Conservation (phyloP, 1,140 invertebrate genomes). For the Phymastichus coffea region DNA sequence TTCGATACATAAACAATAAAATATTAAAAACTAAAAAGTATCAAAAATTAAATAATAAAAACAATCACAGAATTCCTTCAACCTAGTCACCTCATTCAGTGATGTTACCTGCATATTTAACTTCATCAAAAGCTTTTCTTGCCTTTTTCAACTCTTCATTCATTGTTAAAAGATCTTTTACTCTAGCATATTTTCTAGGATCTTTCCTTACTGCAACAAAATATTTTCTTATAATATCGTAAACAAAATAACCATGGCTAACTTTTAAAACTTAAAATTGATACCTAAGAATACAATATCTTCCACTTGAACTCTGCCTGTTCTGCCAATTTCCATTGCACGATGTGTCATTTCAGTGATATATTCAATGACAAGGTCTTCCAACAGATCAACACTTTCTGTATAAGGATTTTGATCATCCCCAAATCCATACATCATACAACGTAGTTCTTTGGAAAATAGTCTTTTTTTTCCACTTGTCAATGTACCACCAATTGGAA, state of each 20-base stretch:
- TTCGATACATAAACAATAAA: no score
- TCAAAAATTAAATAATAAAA: conserved; percentile 10
- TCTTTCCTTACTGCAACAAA: conserved; percentile 84
- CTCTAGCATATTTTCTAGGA: conserved; percentile 93
- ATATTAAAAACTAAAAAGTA: conserved; percentile 6
- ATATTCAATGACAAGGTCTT: conserved; percentile 97
- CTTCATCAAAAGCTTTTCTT: conserved; percentile 99
- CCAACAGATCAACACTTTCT: conserved; percentile 95
- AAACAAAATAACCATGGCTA: background rate
- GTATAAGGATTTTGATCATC: conserved; percentile 99
- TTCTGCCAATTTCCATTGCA: conserved; percentile 95
- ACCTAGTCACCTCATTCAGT: conserved; percentile 34
- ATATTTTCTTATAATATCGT: background rate
- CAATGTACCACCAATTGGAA: conserved; percentile 62
- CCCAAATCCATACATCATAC: conserved; percentile 99
- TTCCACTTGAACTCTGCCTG: conserved; percentile 94
- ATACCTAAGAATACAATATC: conserved; percentile 90
- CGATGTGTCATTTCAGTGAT: conserved; percentile 91
- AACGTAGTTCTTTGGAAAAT: conserved; percentile 89
- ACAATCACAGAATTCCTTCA: conserved; percentile 14
- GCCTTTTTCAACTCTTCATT: conserved; percentile 99
- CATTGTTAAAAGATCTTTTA: conserved; percentile 97
- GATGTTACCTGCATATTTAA: conserved; percentile 79
- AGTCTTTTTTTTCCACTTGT: conserved; percentile 76
- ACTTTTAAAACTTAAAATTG: background rate